phyloP scores from a whole-genome alignment of 2,797 vertebrate genomes.

The Anguilla pacifica region DNA sequence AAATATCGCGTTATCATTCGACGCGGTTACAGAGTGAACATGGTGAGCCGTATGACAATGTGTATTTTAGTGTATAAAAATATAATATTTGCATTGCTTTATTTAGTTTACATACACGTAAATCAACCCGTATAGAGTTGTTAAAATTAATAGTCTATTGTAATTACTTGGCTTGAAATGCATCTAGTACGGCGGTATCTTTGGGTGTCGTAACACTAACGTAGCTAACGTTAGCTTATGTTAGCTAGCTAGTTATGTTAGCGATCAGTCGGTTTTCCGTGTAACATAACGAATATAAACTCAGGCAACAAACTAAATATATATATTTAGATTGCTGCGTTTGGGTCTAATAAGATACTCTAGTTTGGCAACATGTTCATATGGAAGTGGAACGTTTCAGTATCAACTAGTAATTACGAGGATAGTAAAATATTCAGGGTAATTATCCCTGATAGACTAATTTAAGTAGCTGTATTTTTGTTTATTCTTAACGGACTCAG shows the following conservation, averaged over 20 bases:
- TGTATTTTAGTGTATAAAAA: not conserved
- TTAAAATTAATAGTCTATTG: not conserved
- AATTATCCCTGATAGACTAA: not conserved
- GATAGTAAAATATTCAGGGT: too few species aligned
- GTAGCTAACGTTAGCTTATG: not conserved
- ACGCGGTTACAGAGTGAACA: constrained; percentile 3
- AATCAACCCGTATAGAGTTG: not conserved
- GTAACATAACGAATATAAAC: not conserved
- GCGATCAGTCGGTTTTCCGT: not conserved
- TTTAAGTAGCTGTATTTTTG: not conserved
- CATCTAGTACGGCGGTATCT: not conserved
- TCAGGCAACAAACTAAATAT: not conserved
- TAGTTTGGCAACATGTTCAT: not conserved
- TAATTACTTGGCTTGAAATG: not conserved
- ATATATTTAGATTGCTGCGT: too few species aligned
- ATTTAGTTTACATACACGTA: not conserved
- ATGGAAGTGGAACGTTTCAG: too few species aligned
- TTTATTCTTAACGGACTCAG: not conserved
- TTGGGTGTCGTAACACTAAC: not conserved
- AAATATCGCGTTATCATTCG: not conserved
- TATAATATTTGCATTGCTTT: not conserved
- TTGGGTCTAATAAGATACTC: too few species aligned
- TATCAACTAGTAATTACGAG: too few species aligned
- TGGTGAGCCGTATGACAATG: not conserved
- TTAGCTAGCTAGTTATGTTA: constrained; percentile 4